phyloP scores from a whole-genome alignment of 2,113 vertebrate species.

The Chrysemys picta region DNA sequence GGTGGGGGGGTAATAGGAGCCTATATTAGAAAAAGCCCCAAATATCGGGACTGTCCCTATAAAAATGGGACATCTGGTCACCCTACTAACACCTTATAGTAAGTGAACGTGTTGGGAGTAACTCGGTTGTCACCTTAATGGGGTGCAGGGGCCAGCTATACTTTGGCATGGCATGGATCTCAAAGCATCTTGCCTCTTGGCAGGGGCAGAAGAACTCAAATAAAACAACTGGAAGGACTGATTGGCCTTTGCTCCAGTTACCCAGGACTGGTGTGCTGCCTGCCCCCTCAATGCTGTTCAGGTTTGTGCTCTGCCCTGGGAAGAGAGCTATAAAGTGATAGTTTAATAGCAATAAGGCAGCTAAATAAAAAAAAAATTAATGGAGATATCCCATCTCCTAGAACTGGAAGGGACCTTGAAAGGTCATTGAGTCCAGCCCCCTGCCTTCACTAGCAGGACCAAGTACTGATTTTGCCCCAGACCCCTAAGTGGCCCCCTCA shows the following conservation, averaged over 20 bases:
- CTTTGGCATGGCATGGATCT: neutral
- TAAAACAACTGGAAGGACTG: neutral
- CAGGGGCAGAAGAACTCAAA: neutral
- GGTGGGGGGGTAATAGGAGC: too few species aligned
- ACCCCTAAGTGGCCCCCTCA: too few species aligned
- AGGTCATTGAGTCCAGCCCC: too few species aligned
- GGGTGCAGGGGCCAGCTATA: neutral
- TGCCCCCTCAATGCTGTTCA: neutral
- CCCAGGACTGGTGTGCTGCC: neutral
- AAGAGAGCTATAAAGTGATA: neutral
- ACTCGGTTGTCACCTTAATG: constrained; percentile 55
- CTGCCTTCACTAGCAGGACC: too few species aligned
- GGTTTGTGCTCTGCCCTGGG: neutral
- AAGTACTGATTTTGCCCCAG: too few species aligned
- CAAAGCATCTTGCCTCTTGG: neutral
- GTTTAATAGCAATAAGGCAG: neutral
- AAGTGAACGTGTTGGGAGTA: constrained; percentile 32
- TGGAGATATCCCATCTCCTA: too few species aligned
- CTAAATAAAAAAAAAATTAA: neutral
- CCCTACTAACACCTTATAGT: constrained; percentile 47
- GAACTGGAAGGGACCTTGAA: too few species aligned
- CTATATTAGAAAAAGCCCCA: too few species aligned
- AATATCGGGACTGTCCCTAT: too few species aligned
- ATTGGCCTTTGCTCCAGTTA: neutral
- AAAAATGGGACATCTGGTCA: too few species aligned